Evolutionary conservation across 2,888 invertebrate genomes (phyloP).

Genomic region (Coenonympha arcania): DNA sequence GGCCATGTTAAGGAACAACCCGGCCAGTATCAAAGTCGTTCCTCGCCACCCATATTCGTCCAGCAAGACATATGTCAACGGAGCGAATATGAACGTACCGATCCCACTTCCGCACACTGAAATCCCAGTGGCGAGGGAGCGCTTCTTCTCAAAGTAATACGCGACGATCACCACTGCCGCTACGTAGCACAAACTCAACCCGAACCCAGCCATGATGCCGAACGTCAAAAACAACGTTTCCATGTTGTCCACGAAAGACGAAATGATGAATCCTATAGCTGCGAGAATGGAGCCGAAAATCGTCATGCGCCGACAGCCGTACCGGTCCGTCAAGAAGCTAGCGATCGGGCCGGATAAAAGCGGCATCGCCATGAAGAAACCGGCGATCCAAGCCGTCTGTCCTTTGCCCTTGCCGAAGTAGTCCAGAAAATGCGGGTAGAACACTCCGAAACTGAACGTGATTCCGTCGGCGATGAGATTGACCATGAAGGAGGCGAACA

Average conservation of each 20-base stretch:
- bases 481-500: slow-evolving; percentile 89
- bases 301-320: slow-evolving; percentile 86
- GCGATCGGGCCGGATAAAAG: slow-evolving; percentile 89
- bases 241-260: slow-evolving; percentile 83
- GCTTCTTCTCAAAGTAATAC: slow-evolving; percentile 88
- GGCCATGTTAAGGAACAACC: slow-evolving; percentile 85
- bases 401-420: slow-evolving; percentile 89
- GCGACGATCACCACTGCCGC: slow-evolving; percentile 93
- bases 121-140: slow-evolving; percentile 88
- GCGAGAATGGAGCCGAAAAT: slow-evolving; percentile 85
- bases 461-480: slow-evolving; percentile 94
- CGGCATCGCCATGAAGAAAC: slow-evolving; percentile 93
- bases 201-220: slow-evolving; percentile 87
- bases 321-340: slow-evolving; percentile 85
- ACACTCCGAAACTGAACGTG: slow-evolving; percentile 92
- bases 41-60: slow-evolving; percentile 88
- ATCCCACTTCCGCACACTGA: slow-evolving; percentile 91
- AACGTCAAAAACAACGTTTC: slow-evolving; percentile 86
- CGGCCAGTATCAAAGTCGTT: slow-evolving; percentile 85
- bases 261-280: slow-evolving; percentile 83
- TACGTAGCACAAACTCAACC: slow-evolving; percentile 88
- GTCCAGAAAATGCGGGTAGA: slow-evolving; percentile 87
- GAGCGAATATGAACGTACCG: slow-evolving; percentile 90
- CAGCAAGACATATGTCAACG: slow-evolving; percentile 81
- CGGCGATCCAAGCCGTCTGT: slow-evolving; percentile 92